Percentiles rank a stretch among this genome's conserved stretches.
Evolutionary conservation across 2,113 vertebrate species (phyloP).

Genomic region (Daubentonia madagascariensis): DNA sequence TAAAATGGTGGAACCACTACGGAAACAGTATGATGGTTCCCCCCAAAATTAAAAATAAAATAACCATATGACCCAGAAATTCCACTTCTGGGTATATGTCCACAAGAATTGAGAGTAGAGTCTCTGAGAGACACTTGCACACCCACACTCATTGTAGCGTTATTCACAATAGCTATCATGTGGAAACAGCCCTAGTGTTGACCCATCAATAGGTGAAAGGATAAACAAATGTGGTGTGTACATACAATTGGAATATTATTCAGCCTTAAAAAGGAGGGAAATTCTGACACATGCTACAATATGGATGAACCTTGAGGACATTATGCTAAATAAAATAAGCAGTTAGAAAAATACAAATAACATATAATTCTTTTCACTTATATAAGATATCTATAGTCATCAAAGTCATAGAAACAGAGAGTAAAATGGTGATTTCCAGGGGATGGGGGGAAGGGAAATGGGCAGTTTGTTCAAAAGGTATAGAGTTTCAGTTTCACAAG

Average conservation of each 20-base stretch:
- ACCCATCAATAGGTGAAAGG: not conserved
- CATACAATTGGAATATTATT: not conserved
- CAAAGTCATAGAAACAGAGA: not conserved
- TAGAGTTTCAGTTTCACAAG: not conserved
- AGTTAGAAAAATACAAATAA: not conserved
- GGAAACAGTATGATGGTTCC: not conserved
- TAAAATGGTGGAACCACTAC: not conserved
- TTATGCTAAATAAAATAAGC: not conserved
- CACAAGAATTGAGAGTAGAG: not conserved
- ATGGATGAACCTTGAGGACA: not conserved
- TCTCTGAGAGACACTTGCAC: not conserved
- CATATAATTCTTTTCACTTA: not conserved
- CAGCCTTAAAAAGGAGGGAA: not conserved
- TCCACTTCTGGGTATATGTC: not conserved
- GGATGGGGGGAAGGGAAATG: not conserved
- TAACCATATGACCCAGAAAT: not conserved
- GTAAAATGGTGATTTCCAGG: not conserved
- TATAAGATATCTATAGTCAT: not conserved
- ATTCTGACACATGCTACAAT: not conserved
- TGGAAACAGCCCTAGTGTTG: not conserved
- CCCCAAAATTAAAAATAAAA: slow-evolving; percentile 15
- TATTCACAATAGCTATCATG: not conserved
- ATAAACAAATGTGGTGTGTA: not conserved
- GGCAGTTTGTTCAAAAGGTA: not conserved
- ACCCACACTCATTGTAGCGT: not conserved